Conservation (phyloP, 2,797 vertebrate species). For the Selene dorsalis region DNA sequence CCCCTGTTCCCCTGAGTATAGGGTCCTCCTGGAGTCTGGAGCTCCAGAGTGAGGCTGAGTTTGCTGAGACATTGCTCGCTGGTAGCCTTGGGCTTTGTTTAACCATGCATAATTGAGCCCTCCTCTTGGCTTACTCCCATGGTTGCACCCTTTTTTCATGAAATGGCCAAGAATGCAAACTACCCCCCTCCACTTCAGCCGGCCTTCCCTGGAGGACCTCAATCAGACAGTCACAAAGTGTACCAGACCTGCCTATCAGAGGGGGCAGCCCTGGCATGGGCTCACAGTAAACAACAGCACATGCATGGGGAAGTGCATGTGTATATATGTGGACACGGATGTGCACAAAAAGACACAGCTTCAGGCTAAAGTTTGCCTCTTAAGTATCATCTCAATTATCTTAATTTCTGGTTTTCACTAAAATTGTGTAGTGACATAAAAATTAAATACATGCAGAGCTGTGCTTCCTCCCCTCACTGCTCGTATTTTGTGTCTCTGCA, state of each 20-base stretch:
- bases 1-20: slow-evolving; percentile 2
- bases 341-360: slow-evolving; percentile 1
- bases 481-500: neutral
- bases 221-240: slow-evolving; percentile 85
- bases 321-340: slow-evolving; percentile 17
- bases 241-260: slow-evolving; percentile 85
- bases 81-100: slow-evolving; percentile 84
- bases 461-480: neutral
- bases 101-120: slow-evolving; percentile 86
- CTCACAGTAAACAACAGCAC: slow-evolving; percentile 76
- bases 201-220: slow-evolving; percentile 82
- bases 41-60: slow-evolving; percentile 65
- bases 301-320: slow-evolving; percentile 32
- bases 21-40: slow-evolving; percentile 61
- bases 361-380: neutral
- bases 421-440: neutral
- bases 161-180: slow-evolving; percentile 88
- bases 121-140: slow-evolving; percentile 86
- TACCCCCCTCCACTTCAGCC: slow-evolving; percentile 81
- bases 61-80: slow-evolving; percentile 79
- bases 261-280: slow-evolving; percentile 71
- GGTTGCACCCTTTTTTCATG: slow-evolving; percentile 86
- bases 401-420: neutral
- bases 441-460: neutral
- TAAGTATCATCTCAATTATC: too few species aligned